Percentiles rank a stretch among this genome's conserved stretches.
These are phyloP conservation scores for Urocyon cinereoargenteus DNA, from an alignment of 2,797 vertebrate species.

Conservation along the genomic window DNA sequence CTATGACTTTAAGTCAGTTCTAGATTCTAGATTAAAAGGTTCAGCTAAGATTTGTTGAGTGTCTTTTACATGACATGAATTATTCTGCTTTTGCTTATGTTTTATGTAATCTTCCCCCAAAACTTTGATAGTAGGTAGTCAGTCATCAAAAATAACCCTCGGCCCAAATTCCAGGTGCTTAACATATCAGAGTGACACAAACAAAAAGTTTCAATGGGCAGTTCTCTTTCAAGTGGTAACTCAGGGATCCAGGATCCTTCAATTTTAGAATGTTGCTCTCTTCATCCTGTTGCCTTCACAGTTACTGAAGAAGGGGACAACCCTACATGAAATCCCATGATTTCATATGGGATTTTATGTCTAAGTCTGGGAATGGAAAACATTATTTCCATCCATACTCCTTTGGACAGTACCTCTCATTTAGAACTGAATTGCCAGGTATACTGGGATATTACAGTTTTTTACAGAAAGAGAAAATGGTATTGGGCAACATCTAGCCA, in stretches of 20 bases:
- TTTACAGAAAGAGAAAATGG: not conserved
- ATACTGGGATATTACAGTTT: not conserved
- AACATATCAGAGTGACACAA: not conserved
- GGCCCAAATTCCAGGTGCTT: not conserved
- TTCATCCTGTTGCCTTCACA: not conserved
- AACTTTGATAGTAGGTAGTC: not conserved
- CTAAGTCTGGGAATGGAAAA: not conserved
- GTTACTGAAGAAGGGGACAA: not conserved
- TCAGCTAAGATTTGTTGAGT: constrained; percentile 35
- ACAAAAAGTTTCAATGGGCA: not conserved
- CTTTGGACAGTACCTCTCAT: not conserved
- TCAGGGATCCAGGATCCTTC: not conserved
- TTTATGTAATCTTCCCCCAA: constrained; percentile 10
- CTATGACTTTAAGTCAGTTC: constrained; percentile 21
- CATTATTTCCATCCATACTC: not conserved
- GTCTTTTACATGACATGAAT: not conserved
- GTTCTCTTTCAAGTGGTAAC: not conserved
- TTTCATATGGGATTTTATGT: not conserved
- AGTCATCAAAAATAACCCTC: constrained; percentile 31
- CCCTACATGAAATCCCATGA: not conserved
- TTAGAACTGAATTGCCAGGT: not conserved
- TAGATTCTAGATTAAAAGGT: not conserved
- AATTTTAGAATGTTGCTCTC: not conserved
- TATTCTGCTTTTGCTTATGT: not conserved
- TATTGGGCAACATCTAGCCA: not conserved